Percentiles rank a stretch among this genome's conserved stretches.
Evolutionary conservation across 2,797 vertebrate genomes (phyloP).

Genomic region (Margarornis squamiger): DNA sequence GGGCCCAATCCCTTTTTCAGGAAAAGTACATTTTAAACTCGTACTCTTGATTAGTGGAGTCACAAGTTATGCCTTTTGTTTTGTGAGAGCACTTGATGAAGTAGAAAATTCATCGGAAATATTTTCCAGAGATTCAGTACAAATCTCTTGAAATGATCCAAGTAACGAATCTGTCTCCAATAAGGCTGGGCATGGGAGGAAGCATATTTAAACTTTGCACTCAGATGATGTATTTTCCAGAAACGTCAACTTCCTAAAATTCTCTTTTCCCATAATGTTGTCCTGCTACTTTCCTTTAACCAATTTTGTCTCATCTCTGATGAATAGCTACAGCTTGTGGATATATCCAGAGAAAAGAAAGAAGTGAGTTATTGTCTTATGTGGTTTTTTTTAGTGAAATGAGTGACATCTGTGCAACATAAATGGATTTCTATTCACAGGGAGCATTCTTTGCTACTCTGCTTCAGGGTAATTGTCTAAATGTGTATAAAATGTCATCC

Average conservation of each 20-base stretch:
- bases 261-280: not conserved
- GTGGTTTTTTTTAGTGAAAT: not conserved
- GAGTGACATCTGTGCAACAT: not conserved
- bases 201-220: not conserved
- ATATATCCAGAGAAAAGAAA: not conserved
- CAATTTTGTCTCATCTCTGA: not conserved
- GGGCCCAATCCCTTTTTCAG: not conserved
- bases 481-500: not conserved
- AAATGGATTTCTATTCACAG: not conserved
- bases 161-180: not conserved
- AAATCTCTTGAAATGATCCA: not conserved
- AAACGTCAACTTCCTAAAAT: not conserved
- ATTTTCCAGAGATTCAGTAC: not conserved
- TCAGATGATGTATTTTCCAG: not conserved
- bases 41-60: not conserved
- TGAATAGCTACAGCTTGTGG: not conserved
- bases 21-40: not conserved
- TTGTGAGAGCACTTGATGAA: not conserved
- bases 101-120: not conserved
- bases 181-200: not conserved
- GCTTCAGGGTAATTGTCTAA: not conserved
- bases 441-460: not conserved
- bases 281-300: not conserved
- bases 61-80: not conserved
- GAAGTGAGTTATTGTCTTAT: not conserved